phyloP scores from a whole-genome alignment of 2,888 invertebrate species.

The Argyra leucocephala region DNA sequence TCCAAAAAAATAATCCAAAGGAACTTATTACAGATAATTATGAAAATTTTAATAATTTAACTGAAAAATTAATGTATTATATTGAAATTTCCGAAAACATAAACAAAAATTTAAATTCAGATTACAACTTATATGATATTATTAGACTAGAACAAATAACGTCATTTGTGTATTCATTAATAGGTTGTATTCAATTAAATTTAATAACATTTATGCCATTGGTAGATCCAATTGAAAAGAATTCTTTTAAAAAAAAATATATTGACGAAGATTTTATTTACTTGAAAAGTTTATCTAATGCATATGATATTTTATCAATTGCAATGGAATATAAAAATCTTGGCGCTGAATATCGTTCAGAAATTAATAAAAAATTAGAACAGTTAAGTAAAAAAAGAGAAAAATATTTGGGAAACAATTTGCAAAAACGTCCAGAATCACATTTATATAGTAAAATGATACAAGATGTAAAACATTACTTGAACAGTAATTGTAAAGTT shows the following conservation, averaged over 20 bases:
- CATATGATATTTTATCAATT: conserved; percentile 46
- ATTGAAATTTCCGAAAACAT: conserved; percentile 21
- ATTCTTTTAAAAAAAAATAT: conserved; percentile 60
- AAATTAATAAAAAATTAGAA: conserved; percentile 27
- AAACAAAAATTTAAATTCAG: conserved; percentile 6
- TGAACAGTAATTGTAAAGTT: conserved; percentile 38
- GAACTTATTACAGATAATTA: conserved; percentile 29
- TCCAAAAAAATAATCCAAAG: conserved; percentile 24
- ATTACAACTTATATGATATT: background rate
- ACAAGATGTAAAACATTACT: conserved; percentile 37
- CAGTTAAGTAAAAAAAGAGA: conserved; percentile 27
- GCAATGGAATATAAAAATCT: conserved; percentile 38
- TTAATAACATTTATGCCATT: conserved; percentile 55
- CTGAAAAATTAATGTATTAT: conserved; percentile 20
- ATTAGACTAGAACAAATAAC: conserved; percentile 23
- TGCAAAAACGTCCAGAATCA: conserved; percentile 37
- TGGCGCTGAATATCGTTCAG: conserved; percentile 32
- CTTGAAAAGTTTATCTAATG: conserved; percentile 48
- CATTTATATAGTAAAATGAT: conserved; percentile 36
- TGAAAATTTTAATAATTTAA: conserved; percentile 27
- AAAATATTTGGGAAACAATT: conserved; percentile 33
- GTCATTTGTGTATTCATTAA: conserved; percentile 30
- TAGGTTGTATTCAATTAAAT: conserved; percentile 49
- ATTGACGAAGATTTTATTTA: conserved; percentile 57
- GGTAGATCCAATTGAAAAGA: conserved; percentile 77